Conservation (phyloP, 2,113 vertebrate genomes). For the Neomonachus schauinslandi region DNA sequence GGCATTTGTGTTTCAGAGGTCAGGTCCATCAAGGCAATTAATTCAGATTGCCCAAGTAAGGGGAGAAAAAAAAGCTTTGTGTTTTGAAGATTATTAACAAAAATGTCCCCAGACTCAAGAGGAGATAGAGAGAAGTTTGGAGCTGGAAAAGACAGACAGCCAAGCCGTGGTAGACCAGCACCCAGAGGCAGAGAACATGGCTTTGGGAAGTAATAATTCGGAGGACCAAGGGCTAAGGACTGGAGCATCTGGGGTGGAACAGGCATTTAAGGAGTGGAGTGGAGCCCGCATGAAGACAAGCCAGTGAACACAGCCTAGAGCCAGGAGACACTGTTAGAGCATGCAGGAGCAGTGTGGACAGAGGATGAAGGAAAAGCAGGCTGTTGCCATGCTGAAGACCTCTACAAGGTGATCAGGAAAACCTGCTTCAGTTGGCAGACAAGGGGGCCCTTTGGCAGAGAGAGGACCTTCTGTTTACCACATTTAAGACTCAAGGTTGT, state of each 20-base stretch:
- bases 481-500: not conserved
- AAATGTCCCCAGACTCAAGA: not conserved
- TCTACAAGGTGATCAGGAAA: not conserved
- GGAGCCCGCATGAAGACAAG: not conserved
- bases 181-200: not conserved
- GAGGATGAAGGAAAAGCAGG: not conserved
- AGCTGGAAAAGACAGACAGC: not conserved
- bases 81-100: slow-evolving; percentile 38
- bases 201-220: not conserved
- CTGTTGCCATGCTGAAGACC: not conserved
- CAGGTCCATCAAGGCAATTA: slow-evolving; percentile 54
- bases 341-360: no score
- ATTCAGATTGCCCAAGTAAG: slow-evolving; percentile 56
- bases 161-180: not conserved
- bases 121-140: slow-evolving; percentile 1
- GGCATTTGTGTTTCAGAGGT: slow-evolving; percentile 71
- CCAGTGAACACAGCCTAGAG: not conserved
- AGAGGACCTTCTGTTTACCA: not conserved
- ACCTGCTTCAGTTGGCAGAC: not conserved
- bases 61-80: slow-evolving; percentile 31
- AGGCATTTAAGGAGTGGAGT: not conserved
- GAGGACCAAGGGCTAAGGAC: not conserved
- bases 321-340: not conserved
- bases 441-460: not conserved
- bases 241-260: not conserved